These are phyloP conservation scores for Pelobates cultripes DNA, from an alignment of 2,797 vertebrate genomes.

Conservation along the genomic window DNA sequence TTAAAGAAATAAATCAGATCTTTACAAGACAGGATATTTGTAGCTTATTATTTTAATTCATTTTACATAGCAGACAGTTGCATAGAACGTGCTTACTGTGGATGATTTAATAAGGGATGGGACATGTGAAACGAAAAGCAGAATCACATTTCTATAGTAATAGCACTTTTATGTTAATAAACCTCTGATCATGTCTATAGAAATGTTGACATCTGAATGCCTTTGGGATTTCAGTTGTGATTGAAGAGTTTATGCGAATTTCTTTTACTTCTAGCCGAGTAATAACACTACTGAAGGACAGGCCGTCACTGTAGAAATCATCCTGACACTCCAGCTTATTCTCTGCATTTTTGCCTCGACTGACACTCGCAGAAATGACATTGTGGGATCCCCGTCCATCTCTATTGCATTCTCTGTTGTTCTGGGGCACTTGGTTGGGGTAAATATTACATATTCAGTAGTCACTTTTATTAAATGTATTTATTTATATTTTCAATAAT, in stretches of 20 bases:
- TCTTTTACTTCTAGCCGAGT: conserved; percentile 63
- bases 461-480: background rate
- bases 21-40: background rate
- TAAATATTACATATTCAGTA: conserved; percentile 10
- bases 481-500: no score
- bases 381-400: conserved; percentile 65
- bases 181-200: background rate
- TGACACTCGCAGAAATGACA: conserved; percentile 67
- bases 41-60: background rate
- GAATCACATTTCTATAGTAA: background rate
- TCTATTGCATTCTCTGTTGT: conserved; percentile 62
- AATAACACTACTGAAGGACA: conserved; percentile 71
- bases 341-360: conserved; percentile 77
- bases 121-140: background rate
- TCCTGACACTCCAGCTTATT: conserved; percentile 77
- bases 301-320: conserved; percentile 74
- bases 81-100: background rate
- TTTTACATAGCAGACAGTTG: background rate
- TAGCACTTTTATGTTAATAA: background rate
- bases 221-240: background rate
- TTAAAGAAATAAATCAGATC: background rate
- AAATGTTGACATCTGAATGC: background rate
- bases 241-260: background rate
- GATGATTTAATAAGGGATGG: conserved; percentile 7
- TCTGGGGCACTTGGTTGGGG: conserved; percentile 47